Base-by-base conservation (phyloP, 2,888 invertebrate species). In the Amphiduros pacificus region DNA sequence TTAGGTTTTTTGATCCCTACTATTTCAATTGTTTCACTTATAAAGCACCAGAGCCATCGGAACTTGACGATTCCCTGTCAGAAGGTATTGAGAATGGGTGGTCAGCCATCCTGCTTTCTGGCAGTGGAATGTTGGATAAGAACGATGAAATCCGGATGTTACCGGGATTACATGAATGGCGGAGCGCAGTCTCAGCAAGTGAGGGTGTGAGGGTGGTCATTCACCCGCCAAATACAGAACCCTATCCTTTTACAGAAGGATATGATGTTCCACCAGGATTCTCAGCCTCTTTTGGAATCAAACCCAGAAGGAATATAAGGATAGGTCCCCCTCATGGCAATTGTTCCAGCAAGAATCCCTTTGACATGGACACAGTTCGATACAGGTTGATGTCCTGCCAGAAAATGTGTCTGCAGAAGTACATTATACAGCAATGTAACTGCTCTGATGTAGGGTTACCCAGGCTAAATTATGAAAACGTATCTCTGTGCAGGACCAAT, bases 41-140 rank as follows among this genome's bases (percentile, higher is more conserved):
- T 55, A 55, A 55, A 14, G 64, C 66, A 1, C 66, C 66, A 2
- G 41, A 61, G 1, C 22, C 57, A 1, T 44, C 50, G 5, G 52
- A 51, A 2, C 40, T 28, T 11, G 66, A 64, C 32, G 28, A 27
- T n/a, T 65, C 68, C 17, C 52, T 67, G 24, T 57, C 66, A 4
- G 68, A 68, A 36, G 68, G 68, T 3, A 68, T 68, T 32, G 67
- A 68, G 58, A 67, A 68, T 55, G 68, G 68, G n/a, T 68, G 68
- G 68, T 67, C 67, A 11, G 31, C 61, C 20, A 60, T 68, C 20
- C 32, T 68, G 9, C 52, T 67, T 3, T 61, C 67, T 14, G 68
- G 67, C 2, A 56, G 55, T 40, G 68, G 68, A 1, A 67, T 68
- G 67, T 50, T 68, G 36, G 68, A 68, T 56, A 62, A 59, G 22